phyloP scores from a whole-genome alignment of 2,888 invertebrate species.

The Lamproptera curius region DNA sequence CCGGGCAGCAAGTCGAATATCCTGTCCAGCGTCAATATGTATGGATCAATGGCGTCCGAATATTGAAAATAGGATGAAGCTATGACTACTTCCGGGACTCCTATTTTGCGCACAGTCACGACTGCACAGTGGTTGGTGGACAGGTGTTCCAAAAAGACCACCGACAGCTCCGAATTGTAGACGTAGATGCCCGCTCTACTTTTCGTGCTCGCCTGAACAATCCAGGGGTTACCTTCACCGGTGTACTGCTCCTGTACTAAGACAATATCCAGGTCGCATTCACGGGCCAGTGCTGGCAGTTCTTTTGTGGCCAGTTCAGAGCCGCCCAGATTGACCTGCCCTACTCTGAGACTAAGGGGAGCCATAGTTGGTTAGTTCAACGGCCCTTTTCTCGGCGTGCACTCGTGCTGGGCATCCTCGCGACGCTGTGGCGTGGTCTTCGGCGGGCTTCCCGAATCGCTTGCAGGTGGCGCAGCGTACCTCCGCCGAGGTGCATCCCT shows the following conservation, averaged over 20 bases:
- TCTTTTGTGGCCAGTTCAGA: conserved; percentile 20
- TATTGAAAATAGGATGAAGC: conserved; percentile 18
- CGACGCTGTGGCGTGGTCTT: background rate
- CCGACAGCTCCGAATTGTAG: conserved; percentile 1
- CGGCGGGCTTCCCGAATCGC: background rate
- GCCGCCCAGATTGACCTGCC: background rate
- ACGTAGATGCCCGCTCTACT: conserved; percentile 24
- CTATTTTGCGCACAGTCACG: background rate
- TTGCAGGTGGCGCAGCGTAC: background rate
- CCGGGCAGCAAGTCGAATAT: background rate
- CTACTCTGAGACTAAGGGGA: background rate
- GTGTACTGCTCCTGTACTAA: conserved; percentile 19
- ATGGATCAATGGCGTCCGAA: background rate
- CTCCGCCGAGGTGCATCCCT: background rate
- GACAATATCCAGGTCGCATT: conserved; percentile 23
- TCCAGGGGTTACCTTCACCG: background rate
- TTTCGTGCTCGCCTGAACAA: background rate
- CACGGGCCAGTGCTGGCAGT: conserved; percentile 18
- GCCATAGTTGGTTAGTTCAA: background rate
- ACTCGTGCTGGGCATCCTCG: background rate
- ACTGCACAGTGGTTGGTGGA: background rate
- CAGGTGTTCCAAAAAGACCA: background rate
- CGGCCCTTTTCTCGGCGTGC: background rate
- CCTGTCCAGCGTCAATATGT: no score
- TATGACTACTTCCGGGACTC: background rate